A percentile compares a stretch with the other conserved stretches of the same genome.
phyloP scores from a whole-genome alignment of 2,888 invertebrate genomes.

The Sesamia inferens region DNA sequence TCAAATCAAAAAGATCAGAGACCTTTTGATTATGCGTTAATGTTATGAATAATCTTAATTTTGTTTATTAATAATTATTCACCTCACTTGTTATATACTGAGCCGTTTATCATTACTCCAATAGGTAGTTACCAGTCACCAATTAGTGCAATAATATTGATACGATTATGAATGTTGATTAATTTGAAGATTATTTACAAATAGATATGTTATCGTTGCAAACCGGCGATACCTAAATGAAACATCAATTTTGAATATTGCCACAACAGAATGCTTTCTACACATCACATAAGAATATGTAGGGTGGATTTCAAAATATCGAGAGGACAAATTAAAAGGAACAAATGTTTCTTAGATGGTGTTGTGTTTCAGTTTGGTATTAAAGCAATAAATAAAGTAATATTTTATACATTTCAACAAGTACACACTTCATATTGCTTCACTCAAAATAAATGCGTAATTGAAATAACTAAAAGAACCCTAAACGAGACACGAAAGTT shows the following conservation, averaged over 20 bases:
- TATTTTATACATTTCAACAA: slow-evolving; percentile 28
- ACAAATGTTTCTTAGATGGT: not conserved
- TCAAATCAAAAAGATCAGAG: slow-evolving; percentile 20
- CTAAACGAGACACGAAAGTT: not conserved
- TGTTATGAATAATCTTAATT: slow-evolving; percentile 13
- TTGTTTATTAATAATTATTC: slow-evolving; percentile 33
- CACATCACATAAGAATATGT: not conserved
- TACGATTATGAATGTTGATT: slow-evolving; percentile 43
- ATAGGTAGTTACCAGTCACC: slow-evolving; percentile 66
- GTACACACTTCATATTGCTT: slow-evolving; percentile 52
- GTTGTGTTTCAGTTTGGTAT: slow-evolving; percentile 3
- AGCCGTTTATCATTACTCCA: slow-evolving; percentile 41
- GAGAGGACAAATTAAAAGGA: not conserved
- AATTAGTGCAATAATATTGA: slow-evolving; percentile 65
- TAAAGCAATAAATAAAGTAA: slow-evolving; percentile 12
- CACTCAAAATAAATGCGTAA: slow-evolving; percentile 44
- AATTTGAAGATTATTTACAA: slow-evolving; percentile 33
- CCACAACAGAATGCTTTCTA: not conserved
- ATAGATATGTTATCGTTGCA: slow-evolving; percentile 8
- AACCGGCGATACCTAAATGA: not conserved
- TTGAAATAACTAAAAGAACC: not conserved
- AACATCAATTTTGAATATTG: slow-evolving; percentile 12
- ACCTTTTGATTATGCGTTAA: slow-evolving; percentile 20
- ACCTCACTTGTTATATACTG: slow-evolving; percentile 34
- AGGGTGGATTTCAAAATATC: slow-evolving; percentile 6